Percentiles rank a stretch among this genome's conserved stretches.
These are phyloP conservation scores for Rhodinocichla rosea DNA, from an alignment of 2,113 vertebrate species.

Conservation along the genomic window DNA sequence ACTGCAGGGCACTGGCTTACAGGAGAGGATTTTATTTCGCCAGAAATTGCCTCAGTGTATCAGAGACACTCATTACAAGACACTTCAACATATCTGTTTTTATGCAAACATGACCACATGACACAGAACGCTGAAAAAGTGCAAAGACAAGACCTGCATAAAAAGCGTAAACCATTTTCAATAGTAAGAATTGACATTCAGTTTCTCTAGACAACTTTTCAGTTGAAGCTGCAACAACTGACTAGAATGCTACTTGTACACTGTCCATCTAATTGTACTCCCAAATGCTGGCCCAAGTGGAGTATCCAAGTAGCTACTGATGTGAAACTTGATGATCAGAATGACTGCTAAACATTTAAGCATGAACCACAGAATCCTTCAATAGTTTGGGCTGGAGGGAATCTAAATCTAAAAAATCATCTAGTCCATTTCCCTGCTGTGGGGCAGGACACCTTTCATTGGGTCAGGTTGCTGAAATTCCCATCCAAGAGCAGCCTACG, in stretches of 20 bases:
- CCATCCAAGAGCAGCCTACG: neutral
- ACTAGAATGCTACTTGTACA: neutral
- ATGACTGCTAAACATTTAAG: neutral
- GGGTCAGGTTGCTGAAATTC: neutral
- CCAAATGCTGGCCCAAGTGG: neutral
- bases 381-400: neutral
- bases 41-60: neutral
- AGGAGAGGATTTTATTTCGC: neutral
- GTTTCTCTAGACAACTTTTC: neutral
- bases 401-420: neutral
- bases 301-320: neutral
- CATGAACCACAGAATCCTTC: neutral
- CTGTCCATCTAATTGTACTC: neutral
- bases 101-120: neutral
- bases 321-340: neutral
- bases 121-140: neutral
- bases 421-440: neutral
- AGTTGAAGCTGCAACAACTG: neutral
- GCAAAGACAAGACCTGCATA: neutral
- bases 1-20: neutral
- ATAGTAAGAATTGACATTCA: neutral
- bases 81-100: neutral
- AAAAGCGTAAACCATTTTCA: neutral
- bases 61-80: neutral
- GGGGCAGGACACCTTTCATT: neutral